phyloP scores from a whole-genome alignment of 92 coral and sea anemone species.

The Galaxea fascicularis region DNA sequence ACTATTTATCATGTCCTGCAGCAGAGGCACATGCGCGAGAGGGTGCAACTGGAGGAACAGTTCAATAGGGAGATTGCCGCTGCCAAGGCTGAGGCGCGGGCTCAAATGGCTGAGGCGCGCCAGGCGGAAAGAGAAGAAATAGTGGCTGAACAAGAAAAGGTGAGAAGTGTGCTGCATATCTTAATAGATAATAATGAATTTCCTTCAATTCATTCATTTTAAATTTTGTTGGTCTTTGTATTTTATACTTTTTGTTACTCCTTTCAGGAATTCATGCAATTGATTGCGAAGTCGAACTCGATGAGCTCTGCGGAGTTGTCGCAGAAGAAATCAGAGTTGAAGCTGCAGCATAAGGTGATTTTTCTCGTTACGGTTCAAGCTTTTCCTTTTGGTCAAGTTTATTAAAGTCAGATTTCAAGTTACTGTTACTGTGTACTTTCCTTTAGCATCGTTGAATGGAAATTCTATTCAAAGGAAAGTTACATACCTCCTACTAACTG shows the following conservation, averaged over 20 bases:
- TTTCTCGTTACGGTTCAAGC: background rate
- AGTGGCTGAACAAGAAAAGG: slow-evolving; percentile 92
- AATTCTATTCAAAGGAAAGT: no score
- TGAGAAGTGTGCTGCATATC: slow-evolving; percentile 18
- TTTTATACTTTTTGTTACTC: background rate
- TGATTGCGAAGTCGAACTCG: slow-evolving; percentile 79
- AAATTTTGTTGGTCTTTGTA: background rate
- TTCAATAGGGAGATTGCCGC: slow-evolving; percentile 83
- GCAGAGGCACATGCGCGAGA: slow-evolving; percentile 96
- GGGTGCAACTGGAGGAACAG: slow-evolving; percentile 89
- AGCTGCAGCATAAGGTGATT: slow-evolving; percentile 90
- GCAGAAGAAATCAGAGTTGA: slow-evolving; percentile 91
- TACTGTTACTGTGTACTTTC: no score
- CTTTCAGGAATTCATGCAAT: slow-evolving; percentile 89
- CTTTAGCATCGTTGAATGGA: no score
- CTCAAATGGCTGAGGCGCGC: slow-evolving; percentile 85
- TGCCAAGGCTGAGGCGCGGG: slow-evolving; percentile 96
- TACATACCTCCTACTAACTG: no score
- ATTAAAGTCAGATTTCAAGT: no score
- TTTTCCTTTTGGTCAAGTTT: background rate
- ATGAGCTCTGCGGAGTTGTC: slow-evolving; percentile 88
- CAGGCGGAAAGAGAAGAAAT: slow-evolving; percentile 94
- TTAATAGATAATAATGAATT: no score
- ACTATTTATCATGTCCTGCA: slow-evolving; percentile 92
- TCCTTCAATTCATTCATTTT: background rate